Evolutionary conservation across 2,888 invertebrate genomes (phyloP).

Genomic region (Coelinius sp.): DNA sequence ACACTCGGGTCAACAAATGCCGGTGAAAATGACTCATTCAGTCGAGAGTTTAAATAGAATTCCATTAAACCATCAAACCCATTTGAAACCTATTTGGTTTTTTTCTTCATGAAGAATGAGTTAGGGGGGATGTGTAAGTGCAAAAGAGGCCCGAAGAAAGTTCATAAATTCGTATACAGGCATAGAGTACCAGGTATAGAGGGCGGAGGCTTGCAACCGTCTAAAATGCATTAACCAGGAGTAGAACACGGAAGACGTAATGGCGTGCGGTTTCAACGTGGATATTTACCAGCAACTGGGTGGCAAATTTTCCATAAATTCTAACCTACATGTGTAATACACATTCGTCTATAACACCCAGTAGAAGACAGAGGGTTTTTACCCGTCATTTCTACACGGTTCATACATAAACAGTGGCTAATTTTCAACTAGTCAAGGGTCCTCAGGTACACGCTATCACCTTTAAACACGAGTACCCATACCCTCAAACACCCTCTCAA

Average conservation of each 20-base stretch:
- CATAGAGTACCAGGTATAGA: not conserved
- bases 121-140: slow-evolving; percentile 39
- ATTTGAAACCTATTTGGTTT: not conserved
- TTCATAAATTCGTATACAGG: slow-evolving; percentile 51
- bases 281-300: slow-evolving; percentile 42
- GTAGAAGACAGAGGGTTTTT: not conserved
- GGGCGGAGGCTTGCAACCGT: slow-evolving; percentile 37
- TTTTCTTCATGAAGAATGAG: slow-evolving; percentile 20
- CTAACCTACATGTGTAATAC: slow-evolving; percentile 48
- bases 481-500: not conserved
- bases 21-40: not conserved
- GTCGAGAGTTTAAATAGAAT: slow-evolving; percentile 2
- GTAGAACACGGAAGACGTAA: slow-evolving; percentile 43
- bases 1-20: not conserved
- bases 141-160: slow-evolving; percentile 48
- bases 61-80: slow-evolving; percentile 23
- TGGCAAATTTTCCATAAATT: slow-evolving; percentile 49
- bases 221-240: slow-evolving; percentile 49
- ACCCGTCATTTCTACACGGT: not conserved
- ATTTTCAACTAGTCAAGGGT: not conserved
- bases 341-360: slow-evolving; percentile 10
- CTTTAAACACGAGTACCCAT: not conserved
- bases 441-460: not conserved
- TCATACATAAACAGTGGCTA: not conserved
- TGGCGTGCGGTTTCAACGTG: slow-evolving; percentile 43